Evolutionary conservation across 2,888 invertebrate species (phyloP), one percentile per base, ranked within the genome.

Genomic region (Cabera pusaria): DNA sequence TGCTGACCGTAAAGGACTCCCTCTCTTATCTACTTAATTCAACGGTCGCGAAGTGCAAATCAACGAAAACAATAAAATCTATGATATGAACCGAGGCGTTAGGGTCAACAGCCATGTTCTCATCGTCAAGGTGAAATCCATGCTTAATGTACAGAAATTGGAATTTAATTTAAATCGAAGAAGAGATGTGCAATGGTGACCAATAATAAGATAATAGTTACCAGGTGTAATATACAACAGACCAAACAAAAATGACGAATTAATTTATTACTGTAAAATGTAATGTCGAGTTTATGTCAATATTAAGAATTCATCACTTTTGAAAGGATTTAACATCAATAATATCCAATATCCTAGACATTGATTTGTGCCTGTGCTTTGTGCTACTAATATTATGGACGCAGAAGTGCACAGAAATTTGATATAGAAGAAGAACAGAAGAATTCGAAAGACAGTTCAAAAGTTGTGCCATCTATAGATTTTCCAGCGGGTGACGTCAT

Each of bases 111-210:
- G 83, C 80, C 82, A 77, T 72, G 70, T 64, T 64, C 68, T 75
- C 64, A 57, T 59, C 70, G 76, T 60, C 72, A 72, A 66, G 41
- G 65, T 64, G 65, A 82, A 84, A 65, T 73, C 71, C 87, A 87
- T 87, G 87, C 86, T 75, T 72, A 54, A 76, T 78, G 72, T 85
- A 87, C 87, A 87, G 75, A 78, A 72, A 80, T 79, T 76, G 73
- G 74, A 83, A 77, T 79, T 77, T 80, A n/a, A 66, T 58, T 65
- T 59, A 52, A 54, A 55, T 57, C 59, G 59, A 57, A 63, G 63
- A 63, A 62, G 40, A 56, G 44, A 50, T 72, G 73, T 74, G 76
- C 72, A 67, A 56, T 52, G 60, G 62, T 70, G 59, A 64, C 55
- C 42, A 51, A 53, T 52, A 59, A 60, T 53, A 52, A 49, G 26